A percentile compares a stretch with the other conserved stretches of the same genome.
Evolutionary conservation across 1,140 invertebrate species (phyloP).

Genomic region (Heterodera schachtii): DNA sequence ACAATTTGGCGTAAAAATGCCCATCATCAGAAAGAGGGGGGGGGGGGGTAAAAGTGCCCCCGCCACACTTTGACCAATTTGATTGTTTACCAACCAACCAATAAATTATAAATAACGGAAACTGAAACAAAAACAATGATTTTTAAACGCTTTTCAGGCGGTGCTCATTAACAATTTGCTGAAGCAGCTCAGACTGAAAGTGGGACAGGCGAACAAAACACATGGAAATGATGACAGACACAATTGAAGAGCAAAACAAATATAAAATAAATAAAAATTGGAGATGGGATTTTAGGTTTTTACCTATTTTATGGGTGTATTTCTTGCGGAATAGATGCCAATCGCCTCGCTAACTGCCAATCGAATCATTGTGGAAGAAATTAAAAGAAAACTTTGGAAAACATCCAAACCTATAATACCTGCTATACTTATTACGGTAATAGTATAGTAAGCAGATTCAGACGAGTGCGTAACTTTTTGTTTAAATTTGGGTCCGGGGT

Average conservation of each 20-base stretch:
- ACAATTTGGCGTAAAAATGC: constrained; percentile 10
- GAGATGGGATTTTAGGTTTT: no score
- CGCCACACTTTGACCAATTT: constrained; percentile 1
- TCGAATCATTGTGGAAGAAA: no score
- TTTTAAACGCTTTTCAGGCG: constrained; percentile 32
- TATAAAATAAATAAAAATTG: no score
- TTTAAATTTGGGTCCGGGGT: no score
- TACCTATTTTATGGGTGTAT: no score
- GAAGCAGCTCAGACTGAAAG: constrained; percentile 46
- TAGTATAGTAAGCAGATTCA: no score
- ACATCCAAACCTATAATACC: no score
- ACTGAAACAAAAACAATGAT: neutral
- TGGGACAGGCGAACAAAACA: constrained; percentile 31
- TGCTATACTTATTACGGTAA: no score
- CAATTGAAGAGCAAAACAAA: neutral
- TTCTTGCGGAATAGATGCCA: no score
- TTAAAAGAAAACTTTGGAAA: no score
- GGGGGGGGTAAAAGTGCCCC: constrained; percentile 1
- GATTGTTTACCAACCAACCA: constrained; percentile 2
- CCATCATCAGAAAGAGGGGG: neutral
- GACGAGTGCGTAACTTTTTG: no score
- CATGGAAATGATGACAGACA: neutral
- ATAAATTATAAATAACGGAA: neutral
- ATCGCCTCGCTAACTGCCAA: no score
- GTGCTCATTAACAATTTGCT: constrained; percentile 48